Evolutionary conservation across 2,888 invertebrate genomes (phyloP).

Genomic region (Kryphioiulus occultus): DNA sequence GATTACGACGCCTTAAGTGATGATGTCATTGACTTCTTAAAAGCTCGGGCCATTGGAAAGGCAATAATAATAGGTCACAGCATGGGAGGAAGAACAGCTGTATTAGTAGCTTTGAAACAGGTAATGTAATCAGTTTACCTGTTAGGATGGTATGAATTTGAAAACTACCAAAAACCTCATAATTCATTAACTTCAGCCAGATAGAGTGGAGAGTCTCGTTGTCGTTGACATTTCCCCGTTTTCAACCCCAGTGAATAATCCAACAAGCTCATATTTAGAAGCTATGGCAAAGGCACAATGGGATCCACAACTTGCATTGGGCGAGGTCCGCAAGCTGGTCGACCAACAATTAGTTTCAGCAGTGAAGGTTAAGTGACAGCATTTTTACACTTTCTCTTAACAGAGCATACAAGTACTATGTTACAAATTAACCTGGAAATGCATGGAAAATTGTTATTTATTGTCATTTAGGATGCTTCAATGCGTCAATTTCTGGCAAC

Average conservation of each 20-base stretch:
- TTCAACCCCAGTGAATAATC: slow-evolving; percentile 67
- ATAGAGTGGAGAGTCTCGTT: slow-evolving; percentile 59
- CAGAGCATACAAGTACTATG: not conserved
- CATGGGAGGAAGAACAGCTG: slow-evolving; percentile 93
- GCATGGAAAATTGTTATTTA: slow-evolving; percentile 61
- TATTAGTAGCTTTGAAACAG: slow-evolving; percentile 76
- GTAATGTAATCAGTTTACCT: slow-evolving; percentile 54
- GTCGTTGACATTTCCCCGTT: slow-evolving; percentile 62
- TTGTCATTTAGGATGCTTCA: slow-evolving; percentile 59
- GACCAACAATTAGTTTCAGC: not conserved
- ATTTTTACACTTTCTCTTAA: not conserved
- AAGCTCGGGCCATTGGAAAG: slow-evolving; percentile 70
- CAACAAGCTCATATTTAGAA: slow-evolving; percentile 62
- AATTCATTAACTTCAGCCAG: slow-evolving; percentile 53
- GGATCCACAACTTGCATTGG: slow-evolving; percentile 68
- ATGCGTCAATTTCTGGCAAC: slow-evolving; percentile 79
- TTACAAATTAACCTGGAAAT: not conserved
- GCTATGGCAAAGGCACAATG: slow-evolving; percentile 71
- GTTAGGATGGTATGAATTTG: not conserved
- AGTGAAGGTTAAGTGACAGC: not conserved
- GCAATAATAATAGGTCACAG: slow-evolving; percentile 85
- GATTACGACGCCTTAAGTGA: slow-evolving; percentile 76
- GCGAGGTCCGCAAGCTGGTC: slow-evolving; percentile 31
- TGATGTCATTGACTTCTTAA: slow-evolving; percentile 75
- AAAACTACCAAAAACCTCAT: not conserved